phyloP scores from a whole-genome alignment of 2,113 vertebrate species.

The Syngnathus floridae region DNA sequence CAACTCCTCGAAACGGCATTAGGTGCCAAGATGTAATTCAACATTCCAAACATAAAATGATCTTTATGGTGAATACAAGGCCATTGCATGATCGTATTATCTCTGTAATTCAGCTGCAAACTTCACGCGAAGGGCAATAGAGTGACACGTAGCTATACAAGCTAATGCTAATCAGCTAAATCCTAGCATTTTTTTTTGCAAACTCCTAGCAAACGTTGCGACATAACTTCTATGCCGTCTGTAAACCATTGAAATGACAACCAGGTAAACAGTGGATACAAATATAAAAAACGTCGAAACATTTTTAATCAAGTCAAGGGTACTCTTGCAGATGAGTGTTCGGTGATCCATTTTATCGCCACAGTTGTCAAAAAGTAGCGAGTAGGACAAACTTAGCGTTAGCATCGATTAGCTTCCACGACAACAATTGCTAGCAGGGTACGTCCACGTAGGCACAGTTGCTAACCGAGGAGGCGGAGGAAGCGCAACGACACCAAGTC shows the following conservation, averaged over 20 bases:
- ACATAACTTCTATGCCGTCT: constrained; percentile 37
- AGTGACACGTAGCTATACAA: constrained; percentile 74
- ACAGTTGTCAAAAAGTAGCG: constrained; percentile 21
- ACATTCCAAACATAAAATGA: not conserved
- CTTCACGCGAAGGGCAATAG: constrained; percentile 34
- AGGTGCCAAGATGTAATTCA: not conserved
- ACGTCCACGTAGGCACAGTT: constrained; percentile 77
- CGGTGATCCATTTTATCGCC: not conserved
- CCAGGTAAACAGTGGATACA: not conserved
- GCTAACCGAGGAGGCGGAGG: constrained; percentile 35
- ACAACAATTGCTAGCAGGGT: constrained; percentile 39
- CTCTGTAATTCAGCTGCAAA: constrained; percentile 47
- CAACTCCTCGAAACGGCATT: not conserved
- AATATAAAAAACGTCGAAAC: not conserved
- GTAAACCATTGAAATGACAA: not conserved
- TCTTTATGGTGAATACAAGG: not conserved
- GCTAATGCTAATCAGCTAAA: constrained; percentile 30
- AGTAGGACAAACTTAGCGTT: constrained; percentile 31
- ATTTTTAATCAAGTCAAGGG: not conserved
- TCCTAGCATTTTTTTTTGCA: constrained; percentile 19
- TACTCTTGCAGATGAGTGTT: not conserved
- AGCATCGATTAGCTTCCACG: constrained; percentile 31
- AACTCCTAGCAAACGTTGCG: constrained; percentile 30
- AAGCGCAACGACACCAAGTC: constrained; percentile 63
- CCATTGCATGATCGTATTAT: not conserved